phyloP scores from a whole-genome alignment of 1,140 invertebrate genomes.

The Branchinecta lindahli region DNA sequence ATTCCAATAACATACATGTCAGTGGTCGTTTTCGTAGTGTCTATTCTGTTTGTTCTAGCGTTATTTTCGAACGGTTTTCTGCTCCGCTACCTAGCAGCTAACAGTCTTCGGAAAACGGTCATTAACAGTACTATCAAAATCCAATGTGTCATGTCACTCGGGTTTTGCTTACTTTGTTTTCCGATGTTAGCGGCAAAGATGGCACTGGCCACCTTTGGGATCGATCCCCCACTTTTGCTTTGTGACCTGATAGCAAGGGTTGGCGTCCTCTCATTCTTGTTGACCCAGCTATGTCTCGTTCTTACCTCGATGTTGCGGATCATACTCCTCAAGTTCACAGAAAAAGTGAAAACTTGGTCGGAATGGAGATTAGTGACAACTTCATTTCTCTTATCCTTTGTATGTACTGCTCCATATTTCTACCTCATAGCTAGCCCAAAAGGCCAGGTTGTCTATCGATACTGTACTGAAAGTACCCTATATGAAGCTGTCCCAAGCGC shows the following conservation, averaged over 20 bases:
- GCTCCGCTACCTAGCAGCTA: too few species aligned
- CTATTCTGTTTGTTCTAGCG: too few species aligned
- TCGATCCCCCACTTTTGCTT: background rate
- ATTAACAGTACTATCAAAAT: too few species aligned
- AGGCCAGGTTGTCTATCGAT: background rate
- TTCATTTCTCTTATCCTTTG: background rate
- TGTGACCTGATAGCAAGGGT: background rate
- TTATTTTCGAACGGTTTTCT: too few species aligned
- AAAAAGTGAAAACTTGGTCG: background rate
- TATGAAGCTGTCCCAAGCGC: background rate
- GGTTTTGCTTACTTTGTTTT: too few species aligned
- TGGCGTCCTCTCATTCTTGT: background rate
- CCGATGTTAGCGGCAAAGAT: too few species aligned
- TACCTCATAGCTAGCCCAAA: background rate
- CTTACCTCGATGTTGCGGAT: background rate
- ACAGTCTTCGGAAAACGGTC: too few species aligned
- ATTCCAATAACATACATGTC: too few species aligned
- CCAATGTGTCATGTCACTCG: too few species aligned
- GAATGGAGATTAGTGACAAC: background rate
- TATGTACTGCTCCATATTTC: background rate
- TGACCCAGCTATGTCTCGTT: background rate
- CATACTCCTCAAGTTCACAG: background rate
- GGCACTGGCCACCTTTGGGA: too few species aligned
- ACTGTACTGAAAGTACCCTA: background rate
- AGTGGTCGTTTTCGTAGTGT: too few species aligned